A percentile compares a stretch with the other conserved stretches of the same genome.
Evolutionary conservation across 2,797 vertebrate species (phyloP).

Genomic region (Pangasius mekongensis): DNA sequence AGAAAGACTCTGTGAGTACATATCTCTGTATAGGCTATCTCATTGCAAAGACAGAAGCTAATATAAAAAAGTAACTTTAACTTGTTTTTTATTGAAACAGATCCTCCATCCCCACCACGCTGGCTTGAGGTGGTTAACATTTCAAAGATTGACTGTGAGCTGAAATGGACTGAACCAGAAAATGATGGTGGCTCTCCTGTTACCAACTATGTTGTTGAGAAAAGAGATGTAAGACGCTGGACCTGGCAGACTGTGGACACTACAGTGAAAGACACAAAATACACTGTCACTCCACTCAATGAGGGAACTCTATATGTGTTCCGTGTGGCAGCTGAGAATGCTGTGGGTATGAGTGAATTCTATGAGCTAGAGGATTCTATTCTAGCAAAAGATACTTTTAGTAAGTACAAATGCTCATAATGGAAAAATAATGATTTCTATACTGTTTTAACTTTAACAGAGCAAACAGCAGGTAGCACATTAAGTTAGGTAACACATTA

Average conservation of each 20-base stretch:
- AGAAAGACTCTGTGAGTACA: conserved; percentile 86
- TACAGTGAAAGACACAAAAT: conserved; percentile 93
- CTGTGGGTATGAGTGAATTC: conserved; percentile 89
- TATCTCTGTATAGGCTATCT: background rate
- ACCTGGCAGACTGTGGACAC: conserved; percentile 95
- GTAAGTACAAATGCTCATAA: conserved; percentile 75
- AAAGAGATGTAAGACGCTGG: conserved; percentile 95
- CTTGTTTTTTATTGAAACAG: conserved; percentile 67
- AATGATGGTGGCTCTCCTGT: conserved; percentile 94
- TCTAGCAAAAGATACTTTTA: conserved; percentile 97
- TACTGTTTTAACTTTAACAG: background rate
- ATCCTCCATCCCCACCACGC: conserved; percentile 89
- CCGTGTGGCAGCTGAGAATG: conserved; percentile 95
- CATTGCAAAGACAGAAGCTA: background rate
- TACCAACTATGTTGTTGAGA: conserved; percentile 98
- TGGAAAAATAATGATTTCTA: background rate
- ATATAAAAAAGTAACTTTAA: background rate
- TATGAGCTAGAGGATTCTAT: conserved; percentile 94
- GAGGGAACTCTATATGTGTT: conserved; percentile 96
- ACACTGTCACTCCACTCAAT: conserved; percentile 90
- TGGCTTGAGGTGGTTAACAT: conserved; percentile 97
- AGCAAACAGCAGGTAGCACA: background rate
- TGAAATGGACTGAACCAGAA: conserved; percentile 95
- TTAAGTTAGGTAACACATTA: background rate
- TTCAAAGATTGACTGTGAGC: conserved; percentile 88